Conservation (phyloP, 2,113 vertebrate genomes). For the Odobenus rosmarus region DNA sequence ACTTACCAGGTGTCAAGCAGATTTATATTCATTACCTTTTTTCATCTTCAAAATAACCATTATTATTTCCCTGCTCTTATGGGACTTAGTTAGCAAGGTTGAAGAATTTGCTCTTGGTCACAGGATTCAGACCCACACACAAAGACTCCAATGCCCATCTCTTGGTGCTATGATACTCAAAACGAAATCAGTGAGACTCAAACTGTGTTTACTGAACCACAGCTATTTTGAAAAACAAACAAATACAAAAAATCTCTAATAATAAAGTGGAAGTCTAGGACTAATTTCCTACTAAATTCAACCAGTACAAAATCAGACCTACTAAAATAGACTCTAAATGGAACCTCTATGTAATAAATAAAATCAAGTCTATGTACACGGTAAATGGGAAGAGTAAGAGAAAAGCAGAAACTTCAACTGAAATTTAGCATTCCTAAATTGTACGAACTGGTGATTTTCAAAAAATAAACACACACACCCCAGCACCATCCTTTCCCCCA, state of each 20-base stretch:
- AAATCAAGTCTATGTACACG: neutral
- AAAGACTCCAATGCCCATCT: neutral
- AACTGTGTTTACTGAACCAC: constrained; percentile 14
- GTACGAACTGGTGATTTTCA: neutral
- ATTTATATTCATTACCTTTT: neutral
- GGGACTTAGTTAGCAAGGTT: neutral
- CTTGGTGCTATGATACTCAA: neutral
- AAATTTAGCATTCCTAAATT: neutral
- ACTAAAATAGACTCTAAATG: neutral
- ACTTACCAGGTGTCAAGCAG: neutral
- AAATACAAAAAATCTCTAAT: neutral
- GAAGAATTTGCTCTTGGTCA: neutral
- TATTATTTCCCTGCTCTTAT: neutral
- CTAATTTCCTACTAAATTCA: constrained; percentile 42
- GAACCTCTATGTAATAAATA: neutral
- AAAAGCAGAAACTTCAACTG: neutral
- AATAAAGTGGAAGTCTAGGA: neutral
- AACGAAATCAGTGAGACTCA: neutral
- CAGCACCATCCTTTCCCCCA: neutral
- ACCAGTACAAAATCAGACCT: neutral
- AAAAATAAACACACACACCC: neutral
- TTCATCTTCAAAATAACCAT: neutral
- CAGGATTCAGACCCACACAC: neutral
- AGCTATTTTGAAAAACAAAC: neutral
- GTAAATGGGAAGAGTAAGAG: neutral